Evolutionary conservation across 2,888 invertebrate genomes (phyloP).

Genomic region (Xanthostigma xanthostigma): DNA sequence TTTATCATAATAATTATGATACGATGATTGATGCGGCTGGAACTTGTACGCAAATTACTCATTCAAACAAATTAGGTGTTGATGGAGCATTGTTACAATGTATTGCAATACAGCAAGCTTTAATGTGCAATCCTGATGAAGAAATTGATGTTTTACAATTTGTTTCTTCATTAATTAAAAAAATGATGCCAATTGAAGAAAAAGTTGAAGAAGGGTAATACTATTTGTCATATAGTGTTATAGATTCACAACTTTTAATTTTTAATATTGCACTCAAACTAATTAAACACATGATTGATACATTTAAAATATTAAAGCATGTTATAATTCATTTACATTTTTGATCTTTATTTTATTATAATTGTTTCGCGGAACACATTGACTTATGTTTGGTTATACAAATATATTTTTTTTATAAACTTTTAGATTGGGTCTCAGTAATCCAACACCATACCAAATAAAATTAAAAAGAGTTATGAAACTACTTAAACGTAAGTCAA

Average conservation of each 20-base stretch:
- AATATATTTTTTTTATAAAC: too few relatives aligned
- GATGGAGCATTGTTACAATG: slow-evolving; percentile 42
- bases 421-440: too few relatives aligned
- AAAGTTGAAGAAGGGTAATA: too few relatives aligned
- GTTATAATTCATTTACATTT: too few relatives aligned
- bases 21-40: slow-evolving; percentile 33
- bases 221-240: too few relatives aligned
- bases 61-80: slow-evolving; percentile 39
- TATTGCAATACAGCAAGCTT: slow-evolving; percentile 39
- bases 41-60: slow-evolving; percentile 43
- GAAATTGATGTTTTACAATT: slow-evolving; percentile 33
- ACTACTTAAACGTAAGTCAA: slow-evolving; percentile 27
- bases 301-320: too few relatives aligned
- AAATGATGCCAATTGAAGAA: slow-evolving; percentile 35
- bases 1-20: slow-evolving; percentile 34
- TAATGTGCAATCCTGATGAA: slow-evolving; percentile 28
- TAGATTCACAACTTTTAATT: too few relatives aligned
- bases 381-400: too few relatives aligned
- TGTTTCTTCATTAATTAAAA: slow-evolving; percentile 32
- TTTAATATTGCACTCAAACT: too few relatives aligned
- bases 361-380: too few relatives aligned
- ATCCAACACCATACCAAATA: slow-evolving; percentile 30
- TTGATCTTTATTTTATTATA: too few relatives aligned
- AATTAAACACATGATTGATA: too few relatives aligned
- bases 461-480: slow-evolving; percentile 36